Evolutionary conservation across 2,113 vertebrate genomes (phyloP).

Genomic region (Nerophis lumbriciformis): DNA sequence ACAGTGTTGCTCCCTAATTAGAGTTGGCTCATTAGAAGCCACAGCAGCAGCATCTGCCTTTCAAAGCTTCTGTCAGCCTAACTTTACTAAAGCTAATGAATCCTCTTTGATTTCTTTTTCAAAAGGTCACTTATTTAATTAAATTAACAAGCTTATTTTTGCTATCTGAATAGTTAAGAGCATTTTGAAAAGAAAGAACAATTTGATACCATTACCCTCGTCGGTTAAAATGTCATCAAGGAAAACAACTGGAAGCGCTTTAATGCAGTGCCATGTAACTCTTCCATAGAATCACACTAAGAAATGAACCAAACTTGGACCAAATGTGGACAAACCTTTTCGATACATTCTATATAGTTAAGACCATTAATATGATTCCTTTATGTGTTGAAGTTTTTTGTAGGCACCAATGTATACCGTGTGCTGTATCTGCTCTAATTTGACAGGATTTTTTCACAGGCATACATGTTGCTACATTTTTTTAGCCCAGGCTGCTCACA

Average conservation of each 20-base stretch:
- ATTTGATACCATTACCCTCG: conserved; percentile 56
- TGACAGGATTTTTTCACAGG: conserved; percentile 39
- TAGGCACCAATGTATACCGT: conserved; percentile 13
- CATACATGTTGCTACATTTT: conserved; percentile 32
- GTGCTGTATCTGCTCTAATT: conserved; percentile 12
- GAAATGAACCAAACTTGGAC: background rate
- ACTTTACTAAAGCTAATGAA: conserved; percentile 82
- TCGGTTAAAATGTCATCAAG: conserved; percentile 45
- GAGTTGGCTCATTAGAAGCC: conserved; percentile 76
- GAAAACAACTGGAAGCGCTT: conserved; percentile 33
- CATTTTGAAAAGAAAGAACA: conserved; percentile 64
- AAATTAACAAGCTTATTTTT: conserved; percentile 69
- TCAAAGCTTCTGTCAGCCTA: conserved; percentile 79
- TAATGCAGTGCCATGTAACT: conserved; percentile 30
- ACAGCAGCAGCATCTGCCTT: conserved; percentile 78
- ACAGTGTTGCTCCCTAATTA: conserved; percentile 75
- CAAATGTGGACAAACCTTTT: background rate
- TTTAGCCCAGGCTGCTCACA: conserved; percentile 20
- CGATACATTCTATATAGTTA: too few relatives aligned
- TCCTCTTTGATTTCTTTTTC: conserved; percentile 78
- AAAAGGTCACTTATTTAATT: conserved; percentile 80
- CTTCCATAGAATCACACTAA: conserved; percentile 21
- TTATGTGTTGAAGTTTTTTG: conserved; percentile 13
- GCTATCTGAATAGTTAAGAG: conserved; percentile 46
- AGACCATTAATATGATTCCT: conserved; percentile 16